These are phyloP conservation scores for Nymphalis c-album DNA, from an alignment of 2,888 invertebrate genomes.

Conservation along the genomic window DNA sequence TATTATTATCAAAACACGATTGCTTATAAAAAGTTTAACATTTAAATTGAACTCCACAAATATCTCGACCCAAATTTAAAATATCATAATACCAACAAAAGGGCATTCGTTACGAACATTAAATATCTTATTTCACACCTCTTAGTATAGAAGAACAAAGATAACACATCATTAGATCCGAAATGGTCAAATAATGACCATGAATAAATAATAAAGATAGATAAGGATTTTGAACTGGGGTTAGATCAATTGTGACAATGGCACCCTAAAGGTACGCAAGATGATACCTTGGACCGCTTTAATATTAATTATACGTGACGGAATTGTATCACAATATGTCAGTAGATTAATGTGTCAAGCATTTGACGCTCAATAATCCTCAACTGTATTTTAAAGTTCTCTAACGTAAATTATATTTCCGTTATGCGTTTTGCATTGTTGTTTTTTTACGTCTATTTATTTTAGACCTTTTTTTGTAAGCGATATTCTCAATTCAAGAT, in stretches of 20 bases:
- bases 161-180: slow-evolving; percentile 74
- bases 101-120: slow-evolving; percentile 67
- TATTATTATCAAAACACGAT: not conserved
- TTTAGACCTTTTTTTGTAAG: not conserved
- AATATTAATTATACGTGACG: slow-evolving; percentile 74
- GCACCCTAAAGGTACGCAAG: slow-evolving; percentile 65
- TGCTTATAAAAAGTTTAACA: slow-evolving; percentile 12
- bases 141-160: slow-evolving; percentile 67
- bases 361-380: slow-evolving; percentile 26
- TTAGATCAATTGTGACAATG: slow-evolving; percentile 61
- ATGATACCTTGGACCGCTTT: slow-evolving; percentile 61
- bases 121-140: slow-evolving; percentile 76
- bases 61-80: slow-evolving; percentile 40
- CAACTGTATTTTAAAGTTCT: slow-evolving; percentile 7
- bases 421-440: not conserved
- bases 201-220: slow-evolving; percentile 76
- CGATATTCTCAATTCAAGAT: no score
- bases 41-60: slow-evolving; percentile 22
- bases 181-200: slow-evolving; percentile 82
- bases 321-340: slow-evolving; percentile 73
- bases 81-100: slow-evolving; percentile 51
- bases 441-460: not conserved
- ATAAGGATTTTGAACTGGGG: slow-evolving; percentile 60
- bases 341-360: slow-evolving; percentile 55
- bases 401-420: slow-evolving; percentile 6